phyloP scores from a whole-genome alignment of 2,797 vertebrate genomes.

The Pangasius djambal region DNA sequence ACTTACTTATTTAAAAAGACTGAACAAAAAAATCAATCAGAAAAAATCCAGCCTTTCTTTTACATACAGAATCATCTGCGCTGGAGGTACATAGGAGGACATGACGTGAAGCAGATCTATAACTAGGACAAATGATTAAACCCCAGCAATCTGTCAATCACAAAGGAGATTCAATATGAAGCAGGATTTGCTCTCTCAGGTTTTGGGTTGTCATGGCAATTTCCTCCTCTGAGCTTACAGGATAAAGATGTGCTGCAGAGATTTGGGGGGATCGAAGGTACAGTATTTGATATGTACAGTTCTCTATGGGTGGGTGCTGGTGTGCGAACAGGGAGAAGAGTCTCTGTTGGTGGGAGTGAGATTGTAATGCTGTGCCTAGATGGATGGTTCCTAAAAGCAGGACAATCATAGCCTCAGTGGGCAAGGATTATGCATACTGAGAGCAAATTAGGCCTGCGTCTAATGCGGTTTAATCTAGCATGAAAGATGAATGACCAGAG shows the following conservation, averaged over 20 bases:
- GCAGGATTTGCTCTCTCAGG: constrained; percentile 23
- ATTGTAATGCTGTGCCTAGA: constrained; percentile 11
- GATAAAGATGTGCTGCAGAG: constrained; percentile 26
- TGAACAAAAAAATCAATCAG: not conserved
- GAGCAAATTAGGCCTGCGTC: constrained; percentile 40
- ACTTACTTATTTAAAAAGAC: not conserved
- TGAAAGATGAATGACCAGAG: constrained; percentile 52
- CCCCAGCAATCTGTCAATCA: constrained; percentile 34
- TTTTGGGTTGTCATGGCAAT: constrained; percentile 50
- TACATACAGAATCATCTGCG: not conserved
- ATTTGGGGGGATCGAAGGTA: constrained; percentile 18
- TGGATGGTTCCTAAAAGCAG: constrained; percentile 43
- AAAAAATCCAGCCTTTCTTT: constrained; percentile 2
- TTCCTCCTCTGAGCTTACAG: constrained; percentile 6
- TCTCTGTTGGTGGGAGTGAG: constrained; percentile 21
- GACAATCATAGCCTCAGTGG: constrained; percentile 34
- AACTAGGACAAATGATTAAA: constrained; percentile 34
- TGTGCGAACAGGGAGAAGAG: constrained; percentile 19
- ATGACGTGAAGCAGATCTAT: constrained; percentile 32
- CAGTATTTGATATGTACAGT: constrained; percentile 17
- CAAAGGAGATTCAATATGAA: constrained; percentile 21
- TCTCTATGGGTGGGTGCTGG: constrained; percentile 2
- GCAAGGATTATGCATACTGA: constrained; percentile 29
- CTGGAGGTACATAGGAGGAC: constrained; percentile 7
- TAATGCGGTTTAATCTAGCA: constrained; percentile 45